Conservation (phyloP, 2,113 vertebrate species). For the Paraplagusia blochii region DNA sequence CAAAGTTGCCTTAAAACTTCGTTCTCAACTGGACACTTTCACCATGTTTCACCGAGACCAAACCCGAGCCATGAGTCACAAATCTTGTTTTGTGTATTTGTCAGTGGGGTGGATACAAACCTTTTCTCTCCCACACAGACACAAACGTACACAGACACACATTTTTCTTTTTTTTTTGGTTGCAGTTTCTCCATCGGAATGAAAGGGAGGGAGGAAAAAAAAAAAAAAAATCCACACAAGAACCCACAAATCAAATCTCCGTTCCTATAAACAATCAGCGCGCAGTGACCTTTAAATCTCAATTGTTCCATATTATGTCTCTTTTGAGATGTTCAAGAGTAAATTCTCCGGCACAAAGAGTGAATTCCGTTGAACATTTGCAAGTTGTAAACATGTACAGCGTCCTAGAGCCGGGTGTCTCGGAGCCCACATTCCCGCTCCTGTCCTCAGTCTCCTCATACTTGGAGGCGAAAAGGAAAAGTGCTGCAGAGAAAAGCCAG, state of each 20-base stretch:
- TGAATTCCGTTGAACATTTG: background rate
- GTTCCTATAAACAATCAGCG: background rate
- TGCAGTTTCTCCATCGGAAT: background rate
- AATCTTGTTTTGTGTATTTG: conserved; percentile 2
- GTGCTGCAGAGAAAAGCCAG: too few relatives aligned
- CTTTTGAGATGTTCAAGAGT: background rate
- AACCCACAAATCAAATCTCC: background rate
- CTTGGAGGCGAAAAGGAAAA: too few relatives aligned
- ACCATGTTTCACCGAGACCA: background rate
- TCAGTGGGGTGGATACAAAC: background rate
- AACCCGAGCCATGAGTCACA: background rate
- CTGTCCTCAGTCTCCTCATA: background rate
- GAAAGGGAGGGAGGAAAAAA: background rate
- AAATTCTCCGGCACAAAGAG: background rate
- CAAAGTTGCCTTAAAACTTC: background rate
- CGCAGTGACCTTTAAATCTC: background rate
- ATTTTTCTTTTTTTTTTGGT: background rate
- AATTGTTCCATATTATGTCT: background rate
- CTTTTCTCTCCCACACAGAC: background rate
- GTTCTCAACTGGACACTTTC: background rate
- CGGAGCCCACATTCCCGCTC: background rate
- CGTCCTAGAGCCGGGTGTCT: background rate
- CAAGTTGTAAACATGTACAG: background rate
- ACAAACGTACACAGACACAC: background rate
- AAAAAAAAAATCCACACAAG: background rate